Percentiles rank a stretch among this genome's conserved stretches.
Conservation (phyloP, 2,888 invertebrate genomes). For the Labia minor region DNA sequence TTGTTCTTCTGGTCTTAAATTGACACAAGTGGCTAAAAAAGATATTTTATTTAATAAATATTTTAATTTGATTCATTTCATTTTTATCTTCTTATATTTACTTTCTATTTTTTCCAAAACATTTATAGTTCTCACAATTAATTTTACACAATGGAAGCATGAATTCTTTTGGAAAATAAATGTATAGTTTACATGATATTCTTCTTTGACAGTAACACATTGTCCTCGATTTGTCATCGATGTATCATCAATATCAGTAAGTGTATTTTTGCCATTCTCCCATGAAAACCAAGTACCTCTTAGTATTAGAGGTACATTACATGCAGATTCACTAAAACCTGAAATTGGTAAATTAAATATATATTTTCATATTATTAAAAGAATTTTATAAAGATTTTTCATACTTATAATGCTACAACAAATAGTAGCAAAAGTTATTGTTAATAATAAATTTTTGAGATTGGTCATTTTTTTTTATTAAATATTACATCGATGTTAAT, state of each 20-base stretch:
- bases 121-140: slow-evolving; percentile 76
- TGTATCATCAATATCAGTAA: slow-evolving; percentile 70
- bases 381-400: not conserved
- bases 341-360: slow-evolving; percentile 15
- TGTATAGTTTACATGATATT: slow-evolving; percentile 70
- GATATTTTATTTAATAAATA: slow-evolving; percentile 13
- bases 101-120: slow-evolving; percentile 81
- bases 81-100: slow-evolving; percentile 35
- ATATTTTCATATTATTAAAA: not conserved
- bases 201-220: slow-evolving; percentile 62
- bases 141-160: slow-evolving; percentile 77
- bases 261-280: slow-evolving; percentile 72
- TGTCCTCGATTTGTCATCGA: slow-evolving; percentile 62
- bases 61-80: not conserved
- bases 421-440: not conserved
- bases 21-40: slow-evolving; percentile 58
- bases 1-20: slow-evolving; percentile 48
- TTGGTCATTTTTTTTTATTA: too few species aligned
- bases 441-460: not conserved
- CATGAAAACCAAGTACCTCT: slow-evolving; percentile 86
- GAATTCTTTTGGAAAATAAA: slow-evolving; percentile 58
- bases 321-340: slow-evolving; percentile 32
- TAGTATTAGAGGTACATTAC: slow-evolving; percentile 65
- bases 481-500: too few species aligned
- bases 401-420: not conserved